phyloP scores from a whole-genome alignment of 2,113 vertebrate genomes.

The Aramus guarauna region DNA sequence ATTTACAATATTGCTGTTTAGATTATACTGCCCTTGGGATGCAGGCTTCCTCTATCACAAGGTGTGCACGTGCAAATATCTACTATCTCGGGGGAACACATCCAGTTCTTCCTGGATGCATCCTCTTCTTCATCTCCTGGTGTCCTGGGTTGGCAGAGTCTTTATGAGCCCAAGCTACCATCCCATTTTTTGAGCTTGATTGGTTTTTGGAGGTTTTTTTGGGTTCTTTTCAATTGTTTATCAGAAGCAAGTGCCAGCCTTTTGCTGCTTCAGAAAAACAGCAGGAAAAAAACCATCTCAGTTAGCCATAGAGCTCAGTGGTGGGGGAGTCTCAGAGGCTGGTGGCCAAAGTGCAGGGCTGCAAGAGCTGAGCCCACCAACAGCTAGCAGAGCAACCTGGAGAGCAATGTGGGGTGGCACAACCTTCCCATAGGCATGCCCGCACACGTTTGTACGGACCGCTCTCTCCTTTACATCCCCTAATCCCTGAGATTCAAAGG shows the following conservation, averaged over 20 bases:
- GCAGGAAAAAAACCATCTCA: not conserved
- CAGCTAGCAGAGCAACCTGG: not conserved
- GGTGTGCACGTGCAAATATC: not conserved
- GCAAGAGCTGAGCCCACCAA: not conserved
- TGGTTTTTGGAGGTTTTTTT: not conserved
- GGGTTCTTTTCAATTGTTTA: not conserved
- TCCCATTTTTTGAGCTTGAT: accelerated
- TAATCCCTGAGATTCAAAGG: not conserved
- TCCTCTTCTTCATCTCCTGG: not conserved
- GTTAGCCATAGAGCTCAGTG: not conserved
- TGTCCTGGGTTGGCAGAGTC: not conserved
- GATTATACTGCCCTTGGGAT: not conserved
- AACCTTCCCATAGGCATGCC: not conserved
- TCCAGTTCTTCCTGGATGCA: not conserved
- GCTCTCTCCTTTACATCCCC: not conserved
- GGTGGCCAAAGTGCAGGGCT: not conserved
- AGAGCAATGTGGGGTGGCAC: not conserved
- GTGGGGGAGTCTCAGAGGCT: not conserved
- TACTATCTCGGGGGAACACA: not conserved
- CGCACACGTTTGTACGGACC: not conserved
- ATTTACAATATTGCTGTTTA: not conserved
- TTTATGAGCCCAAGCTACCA: not conserved
- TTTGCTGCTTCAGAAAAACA: not conserved
- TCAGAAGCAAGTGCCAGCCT: not conserved
- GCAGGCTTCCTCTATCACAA: not conserved